Evolutionary conservation across 2,888 invertebrate species (phyloP).

Genomic region (Amitus sp.): DNA sequence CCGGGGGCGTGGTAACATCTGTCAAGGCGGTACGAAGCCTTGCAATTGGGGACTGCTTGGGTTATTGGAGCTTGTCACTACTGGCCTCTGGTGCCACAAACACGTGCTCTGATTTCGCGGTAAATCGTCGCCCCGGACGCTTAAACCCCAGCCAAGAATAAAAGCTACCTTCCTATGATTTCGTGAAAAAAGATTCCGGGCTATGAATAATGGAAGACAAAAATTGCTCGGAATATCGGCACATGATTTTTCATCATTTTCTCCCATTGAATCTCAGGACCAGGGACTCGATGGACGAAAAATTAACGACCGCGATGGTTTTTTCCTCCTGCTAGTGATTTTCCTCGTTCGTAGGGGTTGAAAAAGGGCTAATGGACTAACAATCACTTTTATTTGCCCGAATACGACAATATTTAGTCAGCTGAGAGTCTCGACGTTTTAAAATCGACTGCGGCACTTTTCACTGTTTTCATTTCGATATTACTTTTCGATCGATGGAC

Average conservation of each 20-base stretch:
- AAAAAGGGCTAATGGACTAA: constrained; percentile 6
- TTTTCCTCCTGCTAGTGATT: background rate
- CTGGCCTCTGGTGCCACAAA: constrained; percentile 56
- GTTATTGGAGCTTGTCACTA: constrained; percentile 58
- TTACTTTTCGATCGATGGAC: constrained; percentile 28
- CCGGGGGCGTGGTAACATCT: constrained; percentile 60
- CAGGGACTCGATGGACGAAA: no score
- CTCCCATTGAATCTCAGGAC: constrained; percentile 20
- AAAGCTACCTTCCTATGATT: constrained; percentile 11
- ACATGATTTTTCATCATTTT: constrained; percentile 23
- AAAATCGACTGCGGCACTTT: constrained; percentile 37
- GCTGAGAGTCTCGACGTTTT: constrained; percentile 54
- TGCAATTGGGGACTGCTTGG: constrained; percentile 54
- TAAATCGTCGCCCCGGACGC: constrained; percentile 50
- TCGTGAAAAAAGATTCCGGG: constrained; percentile 21
- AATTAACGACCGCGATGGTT: constrained; percentile 1
- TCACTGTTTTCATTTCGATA: constrained; percentile 12
- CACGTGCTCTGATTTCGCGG: constrained; percentile 60
- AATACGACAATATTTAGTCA: constrained; percentile 58
- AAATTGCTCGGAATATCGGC: constrained; percentile 27
- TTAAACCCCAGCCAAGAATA: constrained; percentile 18
- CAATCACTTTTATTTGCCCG: constrained; percentile 45
- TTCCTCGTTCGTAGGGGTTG: background rate
- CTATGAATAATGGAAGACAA: constrained; percentile 34
- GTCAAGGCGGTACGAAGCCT: constrained; percentile 54